Conservation (phyloP, 2,113 vertebrate species). For the Leptobrachium leishanense region DNA sequence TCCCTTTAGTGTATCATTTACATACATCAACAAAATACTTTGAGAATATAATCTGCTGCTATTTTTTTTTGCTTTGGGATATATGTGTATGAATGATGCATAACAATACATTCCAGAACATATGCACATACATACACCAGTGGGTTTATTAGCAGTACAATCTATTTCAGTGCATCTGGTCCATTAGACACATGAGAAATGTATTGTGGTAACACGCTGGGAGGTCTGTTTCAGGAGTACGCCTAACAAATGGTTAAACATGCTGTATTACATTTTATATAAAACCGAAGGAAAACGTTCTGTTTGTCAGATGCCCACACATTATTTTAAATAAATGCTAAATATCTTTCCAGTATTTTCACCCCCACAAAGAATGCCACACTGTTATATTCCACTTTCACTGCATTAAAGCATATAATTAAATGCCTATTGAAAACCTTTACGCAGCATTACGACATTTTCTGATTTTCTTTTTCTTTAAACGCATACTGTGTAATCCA, state of each 20-base stretch:
- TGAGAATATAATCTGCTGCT: no score
- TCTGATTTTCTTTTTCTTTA: slow-evolving; percentile 33
- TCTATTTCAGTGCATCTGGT: no score
- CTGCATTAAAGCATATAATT: slow-evolving; percentile 32
- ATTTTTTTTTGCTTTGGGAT: no score
- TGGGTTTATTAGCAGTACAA: no score
- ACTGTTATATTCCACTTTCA: slow-evolving; percentile 22
- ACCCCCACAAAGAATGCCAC: slow-evolving; percentile 34
- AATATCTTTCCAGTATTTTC: slow-evolving; percentile 19
- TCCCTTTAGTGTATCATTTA: no score
- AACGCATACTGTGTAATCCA: slow-evolving; percentile 38
- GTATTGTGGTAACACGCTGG: no score
- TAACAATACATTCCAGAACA: no score
- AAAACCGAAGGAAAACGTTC: slow-evolving; percentile 2
- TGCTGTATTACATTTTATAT: not conserved
- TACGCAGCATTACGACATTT: slow-evolving; percentile 6
- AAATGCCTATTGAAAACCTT: slow-evolving; percentile 27
- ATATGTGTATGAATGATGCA: no score
- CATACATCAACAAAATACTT: no score
- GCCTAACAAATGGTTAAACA: slow-evolving; percentile 4
- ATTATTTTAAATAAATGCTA: slow-evolving; percentile 27
- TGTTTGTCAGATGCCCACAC: slow-evolving; percentile 37
- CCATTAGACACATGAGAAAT: no score
- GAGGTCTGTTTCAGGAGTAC: not conserved
- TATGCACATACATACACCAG: no score